Percentiles rank a stretch among this genome's conserved stretches.
phyloP scores from a whole-genome alignment of 2,888 invertebrate species.

The Eilema griseolum region DNA sequence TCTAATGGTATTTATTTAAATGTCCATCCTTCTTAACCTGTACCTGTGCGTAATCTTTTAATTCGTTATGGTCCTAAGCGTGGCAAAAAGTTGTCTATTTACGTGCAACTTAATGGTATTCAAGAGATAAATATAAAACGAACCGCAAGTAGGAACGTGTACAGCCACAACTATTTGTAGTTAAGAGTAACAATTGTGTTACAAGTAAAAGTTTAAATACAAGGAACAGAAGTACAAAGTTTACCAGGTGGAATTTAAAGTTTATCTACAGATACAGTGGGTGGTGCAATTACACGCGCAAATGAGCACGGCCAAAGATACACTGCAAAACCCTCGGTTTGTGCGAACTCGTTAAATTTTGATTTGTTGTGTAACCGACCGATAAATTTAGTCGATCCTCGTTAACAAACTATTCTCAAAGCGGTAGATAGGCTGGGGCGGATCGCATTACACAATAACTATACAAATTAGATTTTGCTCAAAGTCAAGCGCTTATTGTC shows the following conservation, averaged over 20 bases:
- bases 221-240: conserved; percentile 42
- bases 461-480: conserved; percentile 86
- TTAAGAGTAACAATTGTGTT: conserved; percentile 40
- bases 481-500: conserved; percentile 85
- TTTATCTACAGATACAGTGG: conserved; percentile 63
- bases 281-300: conserved; percentile 80
- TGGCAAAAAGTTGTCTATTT: conserved; percentile 73
- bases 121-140: conserved; percentile 68
- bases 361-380: conserved; percentile 86
- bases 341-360: conserved; percentile 84
- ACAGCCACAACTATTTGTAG: conserved; percentile 47
- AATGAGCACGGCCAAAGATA: conserved; percentile 69
- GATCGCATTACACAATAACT: conserved; percentile 85
- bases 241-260: conserved; percentile 39
- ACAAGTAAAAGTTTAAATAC: conserved; percentile 49
- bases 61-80: conserved; percentile 45
- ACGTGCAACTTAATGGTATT: conserved; percentile 73
- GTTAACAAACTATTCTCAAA: conserved; percentile 69
- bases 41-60: conserved; percentile 76
- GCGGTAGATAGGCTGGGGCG: conserved; percentile 67
- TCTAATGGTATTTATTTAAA: conserved; percentile 84
- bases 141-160: conserved; percentile 55
- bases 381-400: conserved; percentile 77
- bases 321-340: conserved; percentile 71
- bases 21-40: conserved; percentile 79